Base-by-base conservation (phyloP, 1,140 invertebrate genomes). In the Aphaenogaster ashmeadi region DNA sequence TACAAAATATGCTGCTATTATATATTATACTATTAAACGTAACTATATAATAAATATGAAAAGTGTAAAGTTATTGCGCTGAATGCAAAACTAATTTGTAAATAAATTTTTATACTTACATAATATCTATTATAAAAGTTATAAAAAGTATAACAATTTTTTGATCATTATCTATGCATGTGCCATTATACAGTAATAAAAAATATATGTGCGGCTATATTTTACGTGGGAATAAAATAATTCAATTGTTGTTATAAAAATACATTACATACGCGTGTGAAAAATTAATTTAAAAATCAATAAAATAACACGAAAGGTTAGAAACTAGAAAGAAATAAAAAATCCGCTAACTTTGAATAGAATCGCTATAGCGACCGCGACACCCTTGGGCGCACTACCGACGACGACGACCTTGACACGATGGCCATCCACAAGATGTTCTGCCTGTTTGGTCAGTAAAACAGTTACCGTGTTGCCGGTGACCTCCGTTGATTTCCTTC, bases 331-430 rank as follows among this genome's bases (percentile, higher is more conserved):
- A 21, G 9, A 6, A 79, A 47, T 60, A 71, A 52, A 71, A 38
- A 41, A 44, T 15, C 1, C 0, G 50, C 90, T 88, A 89, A 95
- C 93, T 92, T 94, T 94, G 88, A 93, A 94, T 47, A 94, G 90
- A 66, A 94, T 88, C 6, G 93, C 92, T 52, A 95, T 88, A 21
- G 88, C 93, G n/a, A 91, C 89, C n/a, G 93, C 92, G 7, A 94
- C 93, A 75, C 94, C 94, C 58, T 91, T 92, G 69, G 92, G 89
- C 47, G 91, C 92, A 64, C 92, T 93, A 27, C 94, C 94, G 7
- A 91, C 92, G 87, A 95, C 94, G 44, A 91, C 93, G 86, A 95
- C 87, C 88, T 95, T 95, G 50, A 94, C 90, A 56, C 91, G 87
- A 85, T 94, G 92, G 64, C 86, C 85, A 83, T 93, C 91, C 56